Conservation (phyloP, 2,888 invertebrate species). For the Parnassius orleans region DNA sequence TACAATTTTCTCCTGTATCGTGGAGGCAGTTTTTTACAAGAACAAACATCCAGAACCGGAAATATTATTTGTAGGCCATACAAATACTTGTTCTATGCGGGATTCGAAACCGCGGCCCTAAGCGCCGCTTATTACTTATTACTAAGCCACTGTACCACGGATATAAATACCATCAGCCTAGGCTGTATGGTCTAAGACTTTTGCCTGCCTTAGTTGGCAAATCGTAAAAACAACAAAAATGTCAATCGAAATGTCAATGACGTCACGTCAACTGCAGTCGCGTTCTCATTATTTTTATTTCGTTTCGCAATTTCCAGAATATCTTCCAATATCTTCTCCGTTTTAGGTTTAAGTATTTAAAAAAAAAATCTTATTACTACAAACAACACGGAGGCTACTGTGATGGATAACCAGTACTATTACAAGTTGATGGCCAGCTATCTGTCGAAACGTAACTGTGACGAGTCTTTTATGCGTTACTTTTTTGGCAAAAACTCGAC, state of each 20-base stretch:
- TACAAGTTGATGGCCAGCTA: constrained; percentile 76
- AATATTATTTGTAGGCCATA: too few relatives aligned
- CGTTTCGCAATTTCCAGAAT: constrained; percentile 70
- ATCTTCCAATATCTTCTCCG: constrained; percentile 43
- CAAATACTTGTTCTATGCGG: too few relatives aligned
- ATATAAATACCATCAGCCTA: too few relatives aligned
- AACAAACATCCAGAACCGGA: too few relatives aligned
- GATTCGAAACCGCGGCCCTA: too few relatives aligned
- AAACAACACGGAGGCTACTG: constrained; percentile 14
- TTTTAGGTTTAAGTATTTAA: constrained; percentile 36
- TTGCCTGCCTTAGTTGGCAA: too few relatives aligned
- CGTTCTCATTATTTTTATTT: constrained; percentile 77
- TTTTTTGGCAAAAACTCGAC: constrained; percentile 72
- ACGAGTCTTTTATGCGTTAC: constrained; percentile 76
- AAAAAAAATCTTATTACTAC: constrained; percentile 15
- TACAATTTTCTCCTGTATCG: too few relatives aligned
- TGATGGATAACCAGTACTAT: constrained; percentile 75
- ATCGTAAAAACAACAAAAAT: background rate
- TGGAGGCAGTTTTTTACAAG: too few relatives aligned
- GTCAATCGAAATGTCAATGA: constrained; percentile 50
- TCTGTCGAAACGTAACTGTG: constrained; percentile 73
- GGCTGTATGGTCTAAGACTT: too few relatives aligned
- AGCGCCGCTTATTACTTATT: too few relatives aligned
- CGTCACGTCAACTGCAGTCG: constrained; percentile 63
- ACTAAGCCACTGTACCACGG: too few relatives aligned